A percentile compares a stretch with the other conserved stretches of the same genome.
Evolutionary conservation across 1,140 invertebrate species (phyloP).

Genomic region (Drosophila tristis): DNA sequence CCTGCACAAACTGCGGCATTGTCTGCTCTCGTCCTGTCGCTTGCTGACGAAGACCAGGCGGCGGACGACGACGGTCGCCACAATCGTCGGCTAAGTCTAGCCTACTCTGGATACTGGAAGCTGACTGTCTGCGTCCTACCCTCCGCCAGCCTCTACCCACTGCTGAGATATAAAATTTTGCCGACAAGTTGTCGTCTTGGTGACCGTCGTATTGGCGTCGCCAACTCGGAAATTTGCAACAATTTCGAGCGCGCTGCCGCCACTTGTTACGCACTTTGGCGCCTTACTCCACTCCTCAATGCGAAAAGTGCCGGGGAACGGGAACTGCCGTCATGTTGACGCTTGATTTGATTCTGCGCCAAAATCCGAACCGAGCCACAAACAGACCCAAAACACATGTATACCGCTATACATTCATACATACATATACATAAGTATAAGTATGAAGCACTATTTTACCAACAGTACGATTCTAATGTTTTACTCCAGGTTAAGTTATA

Average conservation of each 20-base stretch:
- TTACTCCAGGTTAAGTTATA: too few species aligned
- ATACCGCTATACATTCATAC: conserved; percentile 14
- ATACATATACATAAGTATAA: not conserved
- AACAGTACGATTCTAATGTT: too few species aligned
- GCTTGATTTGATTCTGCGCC: conserved; percentile 54
- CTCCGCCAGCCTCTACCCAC: conserved; percentile 49
- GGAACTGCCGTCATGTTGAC: conserved; percentile 39
- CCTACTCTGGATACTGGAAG: conserved; percentile 32
- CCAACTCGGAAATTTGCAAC: conserved; percentile 62
- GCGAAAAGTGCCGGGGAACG: conserved; percentile 26
- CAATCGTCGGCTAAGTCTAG: conserved; percentile 67
- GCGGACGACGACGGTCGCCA: conserved; percentile 61
- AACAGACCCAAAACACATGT: conserved; percentile 17
- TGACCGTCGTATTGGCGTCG: conserved; percentile 60
- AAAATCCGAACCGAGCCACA: conserved; percentile 28
- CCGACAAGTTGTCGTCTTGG: conserved; percentile 76
- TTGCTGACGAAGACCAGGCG: conserved; percentile 48
- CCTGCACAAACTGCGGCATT: conserved; percentile 19
- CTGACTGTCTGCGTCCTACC: conserved; percentile 17
- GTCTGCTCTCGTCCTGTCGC: conserved; percentile 29
- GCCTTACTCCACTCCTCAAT: conserved; percentile 37
- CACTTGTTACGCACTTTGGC: conserved; percentile 80
- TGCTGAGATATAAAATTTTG: conserved; percentile 47
- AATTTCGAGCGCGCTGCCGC: conserved; percentile 66
- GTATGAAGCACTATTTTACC: too few species aligned